phyloP scores from a whole-genome alignment of 2,888 invertebrate genomes.

The Yponomeuta sedellus region DNA sequence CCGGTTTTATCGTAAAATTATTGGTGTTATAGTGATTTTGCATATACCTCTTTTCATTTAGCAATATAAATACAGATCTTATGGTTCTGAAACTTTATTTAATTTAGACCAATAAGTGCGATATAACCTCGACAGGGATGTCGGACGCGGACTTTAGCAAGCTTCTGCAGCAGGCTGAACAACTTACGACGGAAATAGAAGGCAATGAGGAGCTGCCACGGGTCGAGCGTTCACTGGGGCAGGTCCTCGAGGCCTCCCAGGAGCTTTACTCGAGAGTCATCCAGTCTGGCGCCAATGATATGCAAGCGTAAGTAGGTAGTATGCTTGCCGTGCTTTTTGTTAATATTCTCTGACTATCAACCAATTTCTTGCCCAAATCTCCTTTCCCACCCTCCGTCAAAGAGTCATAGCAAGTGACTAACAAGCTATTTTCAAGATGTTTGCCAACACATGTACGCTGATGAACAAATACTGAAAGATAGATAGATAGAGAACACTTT shows the following conservation, averaged over 20 bases:
- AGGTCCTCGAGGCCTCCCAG: conserved; percentile 93
- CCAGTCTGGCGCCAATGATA: conserved; percentile 90
- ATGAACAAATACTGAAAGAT: too few species aligned
- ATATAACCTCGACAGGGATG: conserved; percentile 55
- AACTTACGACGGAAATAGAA: conserved; percentile 91
- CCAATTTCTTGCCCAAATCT: too few species aligned
- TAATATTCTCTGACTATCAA: too few species aligned
- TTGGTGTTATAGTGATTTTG: neutral
- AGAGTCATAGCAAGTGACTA: too few species aligned
- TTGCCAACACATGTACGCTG: too few species aligned
- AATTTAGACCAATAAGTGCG: neutral
- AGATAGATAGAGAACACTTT: too few species aligned
- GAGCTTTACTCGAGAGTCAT: conserved; percentile 92
- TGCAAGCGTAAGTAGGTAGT: conserved; percentile 91
- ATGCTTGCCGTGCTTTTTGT: too few species aligned
- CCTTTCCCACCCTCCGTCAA: too few species aligned
- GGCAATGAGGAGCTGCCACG: conserved; percentile 88
- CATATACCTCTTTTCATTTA: neutral
- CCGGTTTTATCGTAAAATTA: neutral
- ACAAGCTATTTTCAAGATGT: too few species aligned
- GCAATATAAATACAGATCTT: neutral
- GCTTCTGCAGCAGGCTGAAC: conserved; percentile 93
- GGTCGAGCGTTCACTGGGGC: conserved; percentile 92
- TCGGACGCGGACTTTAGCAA: conserved; percentile 85
- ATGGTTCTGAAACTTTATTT: neutral